Conservation (phyloP, 2,113 vertebrate species). For the Sarotherodon lohbergeri region DNA sequence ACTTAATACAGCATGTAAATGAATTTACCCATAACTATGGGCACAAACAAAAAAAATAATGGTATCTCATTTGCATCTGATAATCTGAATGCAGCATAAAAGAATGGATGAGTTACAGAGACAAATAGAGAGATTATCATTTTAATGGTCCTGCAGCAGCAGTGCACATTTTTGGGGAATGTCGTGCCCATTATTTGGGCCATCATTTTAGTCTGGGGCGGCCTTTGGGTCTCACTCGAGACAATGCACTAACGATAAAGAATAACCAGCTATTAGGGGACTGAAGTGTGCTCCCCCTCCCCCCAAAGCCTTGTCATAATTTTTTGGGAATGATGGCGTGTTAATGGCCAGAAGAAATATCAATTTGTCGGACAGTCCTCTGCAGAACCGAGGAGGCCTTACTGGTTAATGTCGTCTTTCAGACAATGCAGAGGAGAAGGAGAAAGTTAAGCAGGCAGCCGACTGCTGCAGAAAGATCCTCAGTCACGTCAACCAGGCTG, state of each 20-base stretch:
- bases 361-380: slow-evolving; percentile 26
- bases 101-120: slow-evolving; percentile 19
- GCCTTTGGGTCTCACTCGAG: slow-evolving; percentile 8
- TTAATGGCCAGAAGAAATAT: slow-evolving; percentile 41
- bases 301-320: slow-evolving; percentile 41
- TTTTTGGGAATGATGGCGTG: slow-evolving; percentile 2
- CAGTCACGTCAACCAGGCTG: slow-evolving; percentile 94
- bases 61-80: not conserved
- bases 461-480: slow-evolving; percentile 93
- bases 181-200: slow-evolving; percentile 34
- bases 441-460: slow-evolving; percentile 90
- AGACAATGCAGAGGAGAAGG: slow-evolving; percentile 86
- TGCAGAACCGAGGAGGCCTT: not conserved
- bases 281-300: slow-evolving; percentile 7
- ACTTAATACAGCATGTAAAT: not conserved
- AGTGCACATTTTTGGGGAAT: slow-evolving; percentile 35
- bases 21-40: not conserved
- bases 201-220: slow-evolving; percentile 31
- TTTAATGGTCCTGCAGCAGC: slow-evolving; percentile 19
- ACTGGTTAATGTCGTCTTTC: slow-evolving; percentile 13
- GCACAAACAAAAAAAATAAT: not conserved
- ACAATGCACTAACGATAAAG: slow-evolving; percentile 42
- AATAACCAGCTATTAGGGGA: slow-evolving; percentile 50
- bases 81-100: not conserved
- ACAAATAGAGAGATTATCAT: slow-evolving; percentile 50